phyloP scores from a whole-genome alignment of 1,140 invertebrate species.

The Zaprionus davidi region DNA sequence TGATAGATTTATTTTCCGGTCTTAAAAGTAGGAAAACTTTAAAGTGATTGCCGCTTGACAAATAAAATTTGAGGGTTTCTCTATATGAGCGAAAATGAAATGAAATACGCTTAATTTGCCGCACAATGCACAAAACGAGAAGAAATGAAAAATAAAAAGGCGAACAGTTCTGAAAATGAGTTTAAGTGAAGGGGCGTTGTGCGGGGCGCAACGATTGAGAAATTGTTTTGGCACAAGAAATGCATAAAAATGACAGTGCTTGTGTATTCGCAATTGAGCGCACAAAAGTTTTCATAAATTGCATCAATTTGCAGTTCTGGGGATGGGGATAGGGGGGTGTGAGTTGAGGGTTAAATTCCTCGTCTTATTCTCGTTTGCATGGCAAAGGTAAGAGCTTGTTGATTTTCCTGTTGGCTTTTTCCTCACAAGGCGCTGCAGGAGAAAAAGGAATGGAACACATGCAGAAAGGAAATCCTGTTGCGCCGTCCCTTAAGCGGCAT shows the following conservation, averaged over 20 bases:
- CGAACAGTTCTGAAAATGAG: constrained; percentile 38
- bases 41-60: constrained; percentile 56
- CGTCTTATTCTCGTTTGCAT: constrained; percentile 31
- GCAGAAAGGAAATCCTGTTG: constrained; percentile 69
- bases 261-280: constrained; percentile 79
- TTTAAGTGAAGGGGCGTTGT: constrained; percentile 21
- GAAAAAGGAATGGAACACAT: constrained; percentile 25
- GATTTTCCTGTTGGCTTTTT: constrained; percentile 52
- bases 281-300: constrained; percentile 82
- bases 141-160: constrained; percentile 23
- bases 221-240: constrained; percentile 77
- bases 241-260: constrained; percentile 78
- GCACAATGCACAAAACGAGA: constrained; percentile 64
- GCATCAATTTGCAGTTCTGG: constrained; percentile 73
- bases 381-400: constrained; percentile 67
- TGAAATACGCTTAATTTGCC: constrained; percentile 79
- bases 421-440: not conserved
- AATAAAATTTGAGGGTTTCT: constrained; percentile 60
- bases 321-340: not conserved
- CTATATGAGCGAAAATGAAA: constrained; percentile 60
- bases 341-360: constrained; percentile 9
- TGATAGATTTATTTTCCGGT: constrained; percentile 72
- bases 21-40: constrained; percentile 36
- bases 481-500: constrained; percentile 57
- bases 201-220: constrained; percentile 31